Base-by-base conservation (phyloP, 2,113 vertebrate species). In the Silurus asotus region DNA sequence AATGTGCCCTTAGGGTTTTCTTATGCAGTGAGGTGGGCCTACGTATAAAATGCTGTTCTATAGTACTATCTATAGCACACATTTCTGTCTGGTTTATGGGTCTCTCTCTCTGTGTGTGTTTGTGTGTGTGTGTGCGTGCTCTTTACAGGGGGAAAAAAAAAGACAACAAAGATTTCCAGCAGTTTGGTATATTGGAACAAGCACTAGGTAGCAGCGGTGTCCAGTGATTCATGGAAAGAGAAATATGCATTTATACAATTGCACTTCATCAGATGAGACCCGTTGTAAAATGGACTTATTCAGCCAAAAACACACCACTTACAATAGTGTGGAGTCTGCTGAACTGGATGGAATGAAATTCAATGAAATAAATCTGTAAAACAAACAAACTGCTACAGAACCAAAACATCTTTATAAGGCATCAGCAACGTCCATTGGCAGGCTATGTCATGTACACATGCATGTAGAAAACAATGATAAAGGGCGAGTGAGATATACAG, bases 401-500 rank as follows among this genome's bases (percentile, higher is more conserved):
- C 90, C 89, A 20, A 78, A 87, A 86, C 92, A 92, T 89, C 88
- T 92, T 91, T 88, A 91, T 96, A 96, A 97, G 97, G 96, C 96
- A 95, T 96, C 94, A 94, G 94, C 95, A 96, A 96, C 94, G 96
- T 96, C 96, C 95, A 96, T 93, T 95, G 95, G 94, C 96, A 97
- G 95, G 94, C 95, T 94, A 94, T 93, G 91, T 94, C 91, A 87
- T 94, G 93, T 95, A 93, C 91, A 95, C 96, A 96, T 97, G 96
- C 96, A 96, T 93, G 91, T 94, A 90, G 91, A 92, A 84, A 77
- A 84, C 51, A 76, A 81, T 64, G 64, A 19, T 37, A 69, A 76
- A 74, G 3, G 49, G 15, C 79, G 49, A 49, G 51, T 1, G 20
- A 84, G 59, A 69, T 56, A 65, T 81, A 85, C 76, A 55, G 23